These are phyloP conservation scores for Phragmatobia fuliginosa DNA, from an alignment of 2,888 invertebrate species.

Conservation along the genomic window DNA sequence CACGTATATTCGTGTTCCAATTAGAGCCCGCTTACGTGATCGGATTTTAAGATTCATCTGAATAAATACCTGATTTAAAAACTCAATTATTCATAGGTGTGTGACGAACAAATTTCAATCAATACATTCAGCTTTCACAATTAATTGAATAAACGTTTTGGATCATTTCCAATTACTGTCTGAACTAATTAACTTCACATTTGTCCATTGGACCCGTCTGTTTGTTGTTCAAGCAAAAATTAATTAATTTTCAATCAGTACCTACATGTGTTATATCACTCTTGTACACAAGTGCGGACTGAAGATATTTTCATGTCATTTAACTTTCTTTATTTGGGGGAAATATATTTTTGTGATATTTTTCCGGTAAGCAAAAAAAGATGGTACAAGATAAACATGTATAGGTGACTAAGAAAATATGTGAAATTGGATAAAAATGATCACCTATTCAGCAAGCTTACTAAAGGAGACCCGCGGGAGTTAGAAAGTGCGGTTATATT, in stretches of 20 bases:
- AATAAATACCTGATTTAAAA: not conserved
- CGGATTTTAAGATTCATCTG: not conserved
- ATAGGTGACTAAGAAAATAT: too few species aligned
- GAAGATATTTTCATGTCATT: not conserved
- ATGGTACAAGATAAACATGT: too few species aligned
- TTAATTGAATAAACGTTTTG: conserved; percentile 7
- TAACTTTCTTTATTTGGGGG: not conserved
- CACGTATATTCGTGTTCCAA: not conserved
- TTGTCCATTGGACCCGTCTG: not conserved
- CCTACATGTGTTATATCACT: not conserved
- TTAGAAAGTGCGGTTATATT: too few species aligned
- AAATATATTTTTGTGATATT: too few species aligned
- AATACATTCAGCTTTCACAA: not conserved
- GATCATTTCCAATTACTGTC: not conserved
- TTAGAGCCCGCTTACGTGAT: not conserved
- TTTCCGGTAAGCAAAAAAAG: not conserved
- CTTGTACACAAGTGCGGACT: not conserved
- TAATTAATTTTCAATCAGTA: not conserved
- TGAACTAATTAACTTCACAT: not conserved
- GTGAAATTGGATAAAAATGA: too few species aligned
- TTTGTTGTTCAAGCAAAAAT: not conserved
- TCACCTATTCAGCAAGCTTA: too few species aligned
- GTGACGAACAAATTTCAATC: not conserved
- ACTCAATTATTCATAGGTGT: not conserved
- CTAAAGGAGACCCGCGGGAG: too few species aligned